These are phyloP conservation scores for Clunio marinus DNA, from an alignment of 2,888 invertebrate genomes.

Conservation along the genomic window DNA sequence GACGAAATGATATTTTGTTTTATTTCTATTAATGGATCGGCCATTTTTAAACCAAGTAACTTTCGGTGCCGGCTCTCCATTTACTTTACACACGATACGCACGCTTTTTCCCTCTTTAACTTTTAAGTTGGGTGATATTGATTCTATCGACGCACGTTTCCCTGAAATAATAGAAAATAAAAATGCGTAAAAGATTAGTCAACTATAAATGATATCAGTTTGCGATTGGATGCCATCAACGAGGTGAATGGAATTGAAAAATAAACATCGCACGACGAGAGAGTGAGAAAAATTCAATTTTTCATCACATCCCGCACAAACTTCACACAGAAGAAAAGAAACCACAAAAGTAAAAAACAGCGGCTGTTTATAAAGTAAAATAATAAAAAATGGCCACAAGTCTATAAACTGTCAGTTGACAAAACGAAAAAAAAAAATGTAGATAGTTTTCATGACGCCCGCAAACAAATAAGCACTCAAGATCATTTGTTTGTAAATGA, in stretches of 20 bases:
- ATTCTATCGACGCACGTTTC: constrained; percentile 52
- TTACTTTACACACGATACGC: constrained; percentile 69
- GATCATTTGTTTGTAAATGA: too few relatives aligned
- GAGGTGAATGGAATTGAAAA: constrained; percentile 35
- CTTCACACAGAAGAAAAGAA: too few relatives aligned
- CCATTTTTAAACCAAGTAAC: constrained; percentile 80
- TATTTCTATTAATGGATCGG: constrained; percentile 54
- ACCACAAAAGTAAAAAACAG: neutral
- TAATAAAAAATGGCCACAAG: neutral
- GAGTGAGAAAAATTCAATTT: constrained; percentile 10
- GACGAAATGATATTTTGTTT: constrained; percentile 49
- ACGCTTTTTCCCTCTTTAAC: constrained; percentile 54
- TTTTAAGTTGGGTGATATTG: constrained; percentile 43
- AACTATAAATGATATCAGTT: too few relatives aligned
- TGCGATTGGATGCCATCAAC: too few relatives aligned
- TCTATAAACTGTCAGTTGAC: constrained; percentile 11
- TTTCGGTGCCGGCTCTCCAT: constrained; percentile 73
- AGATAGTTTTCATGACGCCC: too few relatives aligned
- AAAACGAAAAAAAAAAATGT: too few relatives aligned
- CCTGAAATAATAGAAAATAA: constrained; percentile 46
- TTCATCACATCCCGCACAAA: constrained; percentile 25
- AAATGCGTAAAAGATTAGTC: neutral
- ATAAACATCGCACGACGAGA: constrained; percentile 6
- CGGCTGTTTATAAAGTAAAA: too few relatives aligned
- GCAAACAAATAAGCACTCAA: too few relatives aligned